A percentile compares a stretch with the other conserved stretches of the same genome.
Conservation (phyloP, 2,113 vertebrate genomes). For the Seriola dumerili region DNA sequence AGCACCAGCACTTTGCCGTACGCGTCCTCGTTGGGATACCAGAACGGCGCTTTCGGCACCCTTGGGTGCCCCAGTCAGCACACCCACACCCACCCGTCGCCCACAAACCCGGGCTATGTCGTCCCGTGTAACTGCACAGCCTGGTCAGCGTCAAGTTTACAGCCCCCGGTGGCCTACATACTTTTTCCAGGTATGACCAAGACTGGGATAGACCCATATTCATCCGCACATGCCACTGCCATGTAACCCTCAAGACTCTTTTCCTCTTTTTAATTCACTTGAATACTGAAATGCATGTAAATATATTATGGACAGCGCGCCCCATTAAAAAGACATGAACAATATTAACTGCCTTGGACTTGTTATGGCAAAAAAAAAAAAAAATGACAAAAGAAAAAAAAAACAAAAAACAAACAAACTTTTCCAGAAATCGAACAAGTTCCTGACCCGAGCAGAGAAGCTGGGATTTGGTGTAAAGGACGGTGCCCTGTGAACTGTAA, state of each 20-base stretch:
- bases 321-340: slow-evolving; percentile 70
- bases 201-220: slow-evolving; percentile 98
- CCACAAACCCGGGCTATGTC: slow-evolving; percentile 98
- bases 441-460: slow-evolving; percentile 77
- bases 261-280: slow-evolving; percentile 78
- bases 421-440: slow-evolving; percentile 78
- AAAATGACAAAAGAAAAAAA: slow-evolving; percentile 50
- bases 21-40: slow-evolving; percentile 98
- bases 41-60: slow-evolving; percentile 97
- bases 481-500: slow-evolving; percentile 89
- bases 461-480: slow-evolving; percentile 79
- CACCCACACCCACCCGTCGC: slow-evolving; percentile 99
- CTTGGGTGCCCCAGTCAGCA: slow-evolving; percentile 97
- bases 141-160: slow-evolving; percentile 98
- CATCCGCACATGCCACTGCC: slow-evolving; percentile 95
- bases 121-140: slow-evolving; percentile 99
- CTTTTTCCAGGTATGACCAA: slow-evolving; percentile 99
- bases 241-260: slow-evolving; percentile 87
- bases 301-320: slow-evolving; percentile 78
- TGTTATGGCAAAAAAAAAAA: slow-evolving; percentile 56
- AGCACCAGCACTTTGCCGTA: slow-evolving; percentile 95
- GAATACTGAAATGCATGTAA: slow-evolving; percentile 89
- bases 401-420: slow-evolving; percentile 58
- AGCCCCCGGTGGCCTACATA: slow-evolving; percentile 99
- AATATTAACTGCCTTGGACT: slow-evolving; percentile 76